Evolutionary conservation across 1,140 invertebrate genomes (phyloP).

Genomic region (Sycophaga agraensis): DNA sequence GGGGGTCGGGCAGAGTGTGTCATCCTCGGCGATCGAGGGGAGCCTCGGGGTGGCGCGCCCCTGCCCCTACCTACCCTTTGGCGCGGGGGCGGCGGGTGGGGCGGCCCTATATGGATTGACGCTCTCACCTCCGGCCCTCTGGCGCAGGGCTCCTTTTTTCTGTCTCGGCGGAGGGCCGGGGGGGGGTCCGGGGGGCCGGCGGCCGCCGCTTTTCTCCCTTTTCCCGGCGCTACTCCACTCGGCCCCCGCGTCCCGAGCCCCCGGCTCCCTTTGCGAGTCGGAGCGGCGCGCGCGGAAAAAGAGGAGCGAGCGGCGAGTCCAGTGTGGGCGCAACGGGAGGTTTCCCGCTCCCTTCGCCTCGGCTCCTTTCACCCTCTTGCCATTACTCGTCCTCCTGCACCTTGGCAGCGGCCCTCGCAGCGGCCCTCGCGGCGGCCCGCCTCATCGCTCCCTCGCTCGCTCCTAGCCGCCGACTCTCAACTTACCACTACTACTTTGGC

Average conservation of each 20-base stretch:
- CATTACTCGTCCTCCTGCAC: conserved; percentile 37
- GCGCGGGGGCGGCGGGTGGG: no score
- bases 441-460: conserved; percentile 30
- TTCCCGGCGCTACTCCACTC: background rate
- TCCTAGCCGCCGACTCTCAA: conserved; percentile 45
- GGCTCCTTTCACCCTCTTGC: conserved; percentile 45
- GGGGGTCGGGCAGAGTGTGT: background rate
- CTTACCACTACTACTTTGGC: conserved; percentile 32
- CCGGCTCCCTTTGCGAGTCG: background rate
- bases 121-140: conserved; percentile 35
- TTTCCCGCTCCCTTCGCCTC: conserved; percentile 40
- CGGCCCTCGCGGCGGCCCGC: conserved; percentile 17
- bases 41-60: no score
- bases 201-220: conserved; percentile 18
- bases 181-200: background rate
- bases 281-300: conserved; percentile 11
- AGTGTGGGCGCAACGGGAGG: conserved; percentile 45
- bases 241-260: background rate
- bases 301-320: conserved; percentile 8
- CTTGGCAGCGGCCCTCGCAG: conserved; percentile 26
- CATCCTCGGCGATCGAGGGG: background rate
- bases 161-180: conserved; percentile 15
- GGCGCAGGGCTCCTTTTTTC: conserved; percentile 35
- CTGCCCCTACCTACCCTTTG: no score
- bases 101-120: conserved; percentile 49